phyloP scores from a whole-genome alignment of 1,140 invertebrate species.

The Philopotamus ludificatus region DNA sequence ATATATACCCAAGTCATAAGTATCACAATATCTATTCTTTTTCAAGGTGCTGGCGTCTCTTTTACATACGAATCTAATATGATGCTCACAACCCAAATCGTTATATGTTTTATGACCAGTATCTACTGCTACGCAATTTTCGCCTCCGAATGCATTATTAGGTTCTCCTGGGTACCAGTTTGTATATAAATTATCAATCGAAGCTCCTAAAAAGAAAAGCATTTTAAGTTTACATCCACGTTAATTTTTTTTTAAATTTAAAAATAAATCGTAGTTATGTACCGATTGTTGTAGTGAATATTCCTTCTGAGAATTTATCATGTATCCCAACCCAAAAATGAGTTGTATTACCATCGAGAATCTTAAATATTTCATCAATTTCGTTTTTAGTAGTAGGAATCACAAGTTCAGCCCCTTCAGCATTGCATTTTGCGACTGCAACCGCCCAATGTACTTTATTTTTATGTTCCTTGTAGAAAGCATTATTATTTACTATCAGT shows the following conservation, averaged over 20 bases:
- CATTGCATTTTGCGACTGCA: constrained; percentile 46
- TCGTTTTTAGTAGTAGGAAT: constrained; percentile 44
- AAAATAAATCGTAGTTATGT: neutral
- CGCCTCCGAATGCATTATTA: constrained; percentile 24
- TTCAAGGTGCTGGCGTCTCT: too few relatives aligned
- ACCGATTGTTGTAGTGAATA: neutral
- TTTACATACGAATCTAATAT: neutral
- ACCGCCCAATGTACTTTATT: constrained; percentile 43
- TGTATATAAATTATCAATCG: neutral
- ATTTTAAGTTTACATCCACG: too few relatives aligned
- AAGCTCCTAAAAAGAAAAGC: too few relatives aligned
- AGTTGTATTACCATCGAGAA: neutral
- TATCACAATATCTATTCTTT: too few relatives aligned
- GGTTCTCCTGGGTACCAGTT: constrained; percentile 32
- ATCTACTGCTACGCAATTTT: constrained; percentile 25
- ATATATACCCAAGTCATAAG: too few relatives aligned
- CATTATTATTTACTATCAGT: neutral
- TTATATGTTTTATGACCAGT: constrained; percentile 5
- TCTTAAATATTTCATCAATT: neutral
- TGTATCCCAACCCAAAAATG: neutral
- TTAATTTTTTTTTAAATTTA: too few relatives aligned
- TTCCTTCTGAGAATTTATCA: neutral
- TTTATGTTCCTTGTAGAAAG: constrained; percentile 48
- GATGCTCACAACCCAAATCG: constrained; percentile 15
- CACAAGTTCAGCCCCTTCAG: constrained; percentile 46